A percentile compares a stretch with the other conserved stretches of the same genome.
Evolutionary conservation across 2,797 vertebrate species (phyloP).

Genomic region (Potorous gilbertii): DNA sequence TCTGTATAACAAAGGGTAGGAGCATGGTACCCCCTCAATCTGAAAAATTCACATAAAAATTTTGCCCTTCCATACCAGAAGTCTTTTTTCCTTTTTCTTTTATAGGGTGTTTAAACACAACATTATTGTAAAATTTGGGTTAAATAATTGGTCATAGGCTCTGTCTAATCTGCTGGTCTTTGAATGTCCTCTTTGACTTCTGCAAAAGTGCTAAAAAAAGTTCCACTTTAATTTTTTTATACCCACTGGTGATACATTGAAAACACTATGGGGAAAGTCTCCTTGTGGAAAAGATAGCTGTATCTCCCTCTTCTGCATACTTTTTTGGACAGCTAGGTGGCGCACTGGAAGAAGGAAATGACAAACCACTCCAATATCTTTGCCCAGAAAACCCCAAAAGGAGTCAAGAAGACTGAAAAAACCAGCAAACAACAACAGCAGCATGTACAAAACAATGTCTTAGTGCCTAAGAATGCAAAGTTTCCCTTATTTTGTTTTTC

Average conservation of each 20-base stretch:
- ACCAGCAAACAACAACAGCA: neutral
- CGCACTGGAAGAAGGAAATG: neutral
- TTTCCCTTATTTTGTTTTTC: neutral
- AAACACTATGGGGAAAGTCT: neutral
- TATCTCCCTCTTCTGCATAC: neutral
- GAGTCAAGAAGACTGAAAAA: neutral
- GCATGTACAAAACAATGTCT: neutral
- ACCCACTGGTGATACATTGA: neutral
- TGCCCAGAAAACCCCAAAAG: neutral
- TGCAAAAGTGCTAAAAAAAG: neutral
- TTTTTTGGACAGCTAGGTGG: neutral
- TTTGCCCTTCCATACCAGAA: neutral
- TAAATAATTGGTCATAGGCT: neutral
- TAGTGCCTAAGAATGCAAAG: neutral
- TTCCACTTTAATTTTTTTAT: neutral
- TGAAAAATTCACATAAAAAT: neutral
- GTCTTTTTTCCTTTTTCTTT: neutral
- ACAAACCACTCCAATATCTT: neutral
- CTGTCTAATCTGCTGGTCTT: neutral
- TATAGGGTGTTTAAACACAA: neutral
- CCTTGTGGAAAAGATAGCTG: neutral
- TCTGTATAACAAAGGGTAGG: neutral
- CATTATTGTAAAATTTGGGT: neutral
- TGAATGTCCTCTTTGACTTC: neutral
- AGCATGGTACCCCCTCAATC: too few species aligned